phyloP scores from a whole-genome alignment of 2,797 vertebrate genomes.

The Epinephelus awoara region DNA sequence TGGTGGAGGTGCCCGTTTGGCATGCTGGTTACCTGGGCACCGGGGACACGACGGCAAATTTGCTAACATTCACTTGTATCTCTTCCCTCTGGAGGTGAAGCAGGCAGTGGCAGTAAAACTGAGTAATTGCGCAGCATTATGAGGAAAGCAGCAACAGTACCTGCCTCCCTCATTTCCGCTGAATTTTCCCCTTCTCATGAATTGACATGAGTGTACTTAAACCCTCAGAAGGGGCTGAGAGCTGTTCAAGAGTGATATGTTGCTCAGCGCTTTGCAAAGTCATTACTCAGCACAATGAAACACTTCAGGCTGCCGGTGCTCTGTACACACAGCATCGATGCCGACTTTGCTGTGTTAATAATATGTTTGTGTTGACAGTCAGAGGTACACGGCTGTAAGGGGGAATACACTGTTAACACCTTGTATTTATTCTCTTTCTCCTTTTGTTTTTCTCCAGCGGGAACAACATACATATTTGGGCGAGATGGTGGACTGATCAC shows the following conservation, averaged over 20 bases:
- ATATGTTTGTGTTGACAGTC: constrained; percentile 62
- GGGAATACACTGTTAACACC: constrained; percentile 29
- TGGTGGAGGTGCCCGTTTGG: constrained; percentile 50
- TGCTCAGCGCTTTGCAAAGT: constrained; percentile 62
- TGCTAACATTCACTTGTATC: constrained; percentile 26
- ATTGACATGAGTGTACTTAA: constrained; percentile 72
- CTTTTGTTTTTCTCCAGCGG: constrained; percentile 84
- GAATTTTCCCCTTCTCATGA: constrained; percentile 56
- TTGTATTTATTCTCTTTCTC: constrained; percentile 30
- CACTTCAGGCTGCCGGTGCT: constrained; percentile 49
- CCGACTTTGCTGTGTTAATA: constrained; percentile 59
- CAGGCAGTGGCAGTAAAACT: constrained; percentile 57
- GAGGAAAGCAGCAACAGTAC: constrained; percentile 58
- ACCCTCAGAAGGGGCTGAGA: constrained; percentile 67
- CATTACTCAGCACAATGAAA: constrained; percentile 75
- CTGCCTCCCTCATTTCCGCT: constrained; percentile 65
- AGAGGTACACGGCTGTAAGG: background rate
- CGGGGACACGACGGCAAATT: constrained; percentile 35
- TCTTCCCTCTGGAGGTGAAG: constrained; percentile 55
- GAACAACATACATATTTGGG: constrained; percentile 98
- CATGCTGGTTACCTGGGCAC: constrained; percentile 67
- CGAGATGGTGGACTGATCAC: constrained; percentile 98
- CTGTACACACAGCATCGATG: constrained; percentile 32
- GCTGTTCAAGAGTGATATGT: constrained; percentile 73
- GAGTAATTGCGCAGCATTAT: constrained; percentile 66